phyloP scores from a whole-genome alignment of 2,888 invertebrate species.

The Tipula confusa region DNA sequence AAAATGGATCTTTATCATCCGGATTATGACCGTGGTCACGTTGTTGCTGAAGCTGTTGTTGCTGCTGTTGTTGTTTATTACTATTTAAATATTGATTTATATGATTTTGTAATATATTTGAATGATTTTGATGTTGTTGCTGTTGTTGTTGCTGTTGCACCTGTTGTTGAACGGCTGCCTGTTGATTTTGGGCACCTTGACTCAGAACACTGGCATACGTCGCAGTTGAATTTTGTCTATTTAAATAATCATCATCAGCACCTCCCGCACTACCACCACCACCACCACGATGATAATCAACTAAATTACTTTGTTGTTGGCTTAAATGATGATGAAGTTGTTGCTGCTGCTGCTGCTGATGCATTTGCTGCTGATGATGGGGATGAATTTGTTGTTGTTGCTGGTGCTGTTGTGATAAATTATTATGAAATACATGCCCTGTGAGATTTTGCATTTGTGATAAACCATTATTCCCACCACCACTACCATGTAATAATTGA shows the following conservation, averaged over 20 bases:
- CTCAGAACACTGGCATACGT: constrained; percentile 51
- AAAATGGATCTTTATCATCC: constrained; percentile 51
- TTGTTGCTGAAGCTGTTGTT: constrained; percentile 37
- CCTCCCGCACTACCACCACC: too few species aligned
- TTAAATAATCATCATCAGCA: constrained; percentile 39
- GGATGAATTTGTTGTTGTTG: constrained; percentile 35
- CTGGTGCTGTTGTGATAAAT: constrained; percentile 42
- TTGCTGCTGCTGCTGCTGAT: constrained; percentile 34
- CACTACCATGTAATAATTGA: constrained; percentile 25
- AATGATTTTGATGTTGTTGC: constrained; percentile 36
- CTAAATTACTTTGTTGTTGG: constrained; percentile 35
- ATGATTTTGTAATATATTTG: constrained; percentile 35
- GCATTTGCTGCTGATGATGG: constrained; percentile 32
- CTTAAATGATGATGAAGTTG: constrained; percentile 35
- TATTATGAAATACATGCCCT: constrained; percentile 30
- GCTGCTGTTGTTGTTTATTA: constrained; percentile 36
- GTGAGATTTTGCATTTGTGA: constrained; percentile 32
- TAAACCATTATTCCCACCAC: constrained; percentile 31
- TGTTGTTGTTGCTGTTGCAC: constrained; percentile 33
- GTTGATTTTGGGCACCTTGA: constrained; percentile 41
- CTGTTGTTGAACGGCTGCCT: constrained; percentile 33
- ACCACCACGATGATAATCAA: constrained; percentile 44
- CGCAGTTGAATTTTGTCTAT: constrained; percentile 42
- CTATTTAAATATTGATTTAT: constrained; percentile 32
- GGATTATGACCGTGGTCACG: constrained; percentile 37